These are phyloP conservation scores for Pitta sordida DNA, from an alignment of 2,113 vertebrate species.

Conservation along the genomic window DNA sequence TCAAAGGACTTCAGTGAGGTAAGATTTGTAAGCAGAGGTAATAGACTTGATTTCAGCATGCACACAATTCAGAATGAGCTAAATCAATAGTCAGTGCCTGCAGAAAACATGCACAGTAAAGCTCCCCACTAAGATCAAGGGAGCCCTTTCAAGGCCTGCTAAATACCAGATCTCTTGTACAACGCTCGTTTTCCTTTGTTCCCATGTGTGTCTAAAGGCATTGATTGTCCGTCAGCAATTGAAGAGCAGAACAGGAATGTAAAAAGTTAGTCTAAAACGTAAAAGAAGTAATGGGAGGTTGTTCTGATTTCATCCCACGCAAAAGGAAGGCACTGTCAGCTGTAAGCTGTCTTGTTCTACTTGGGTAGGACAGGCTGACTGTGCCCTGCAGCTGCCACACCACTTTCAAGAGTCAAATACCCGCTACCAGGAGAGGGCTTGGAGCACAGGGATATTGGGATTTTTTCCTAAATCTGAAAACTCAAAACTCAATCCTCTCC, in stretches of 20 bases:
- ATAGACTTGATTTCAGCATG: background rate
- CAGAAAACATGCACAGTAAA: background rate
- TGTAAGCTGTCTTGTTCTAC: background rate
- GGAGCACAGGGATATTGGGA: too few species aligned
- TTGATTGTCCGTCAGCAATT: background rate
- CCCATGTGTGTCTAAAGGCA: background rate
- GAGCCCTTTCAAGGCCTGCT: background rate
- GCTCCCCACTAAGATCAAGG: background rate
- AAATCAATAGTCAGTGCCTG: background rate
- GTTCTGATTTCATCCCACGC: background rate
- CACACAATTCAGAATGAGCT: background rate
- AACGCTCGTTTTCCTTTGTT: background rate
- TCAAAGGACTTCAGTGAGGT: background rate
- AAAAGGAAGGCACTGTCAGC: background rate
- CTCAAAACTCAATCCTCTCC: background rate
- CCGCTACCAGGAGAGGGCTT: rapidly evolving
- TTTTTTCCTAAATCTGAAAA: background rate
- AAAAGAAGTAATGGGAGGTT: background rate
- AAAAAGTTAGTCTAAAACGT: background rate
- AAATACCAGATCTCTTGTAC: background rate
- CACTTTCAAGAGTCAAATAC: background rate
- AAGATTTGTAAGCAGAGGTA: background rate
- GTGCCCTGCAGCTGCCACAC: background rate
- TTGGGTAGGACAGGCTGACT: background rate
- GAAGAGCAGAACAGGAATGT: background rate